Conservation (phyloP, 2,888 invertebrate species). For the Latheticus oryzae region DNA sequence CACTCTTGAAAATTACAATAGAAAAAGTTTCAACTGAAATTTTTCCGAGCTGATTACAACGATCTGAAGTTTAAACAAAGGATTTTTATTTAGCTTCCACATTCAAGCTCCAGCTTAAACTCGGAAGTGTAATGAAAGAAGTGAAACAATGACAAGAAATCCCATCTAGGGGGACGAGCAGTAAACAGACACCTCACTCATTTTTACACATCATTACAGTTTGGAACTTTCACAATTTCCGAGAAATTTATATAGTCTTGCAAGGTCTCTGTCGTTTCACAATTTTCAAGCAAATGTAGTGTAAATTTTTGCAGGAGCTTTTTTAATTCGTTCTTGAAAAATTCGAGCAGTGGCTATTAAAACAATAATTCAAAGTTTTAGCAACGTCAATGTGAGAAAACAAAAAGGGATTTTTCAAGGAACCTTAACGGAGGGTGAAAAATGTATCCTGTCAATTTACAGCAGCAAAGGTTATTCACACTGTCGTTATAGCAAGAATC, state of each 20-base stretch:
- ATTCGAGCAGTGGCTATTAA: constrained; percentile 28
- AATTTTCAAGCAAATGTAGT: constrained; percentile 56
- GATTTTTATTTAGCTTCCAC: constrained; percentile 34
- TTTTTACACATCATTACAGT: constrained; percentile 62
- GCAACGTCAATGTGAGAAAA: constrained; percentile 8
- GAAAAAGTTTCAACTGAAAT: constrained; percentile 11
- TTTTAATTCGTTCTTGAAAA: constrained; percentile 38
- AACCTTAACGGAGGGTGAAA: constrained; percentile 36
- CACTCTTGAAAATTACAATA: constrained; percentile 22
- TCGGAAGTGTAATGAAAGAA: constrained; percentile 41
- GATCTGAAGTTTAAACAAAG: constrained; percentile 39
- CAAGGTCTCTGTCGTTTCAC: constrained; percentile 53
- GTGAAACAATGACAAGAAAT: constrained; percentile 44
- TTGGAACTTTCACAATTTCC: constrained; percentile 60
- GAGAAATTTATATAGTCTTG: constrained; percentile 58
- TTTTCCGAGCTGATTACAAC: constrained; percentile 36
- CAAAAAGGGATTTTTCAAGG: constrained; percentile 30
- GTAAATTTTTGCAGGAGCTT: constrained; percentile 47
- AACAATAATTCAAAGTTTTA: constrained; percentile 29
- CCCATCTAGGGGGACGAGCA: constrained; percentile 38
- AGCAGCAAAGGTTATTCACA: constrained; percentile 42
- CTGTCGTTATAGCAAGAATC: constrained; percentile 40
- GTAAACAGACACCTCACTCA: constrained; percentile 60
- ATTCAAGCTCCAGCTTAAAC: constrained; percentile 32
- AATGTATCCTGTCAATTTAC: constrained; percentile 43